Base-by-base conservation (phyloP, 2,888 invertebrate genomes). In the Oasisia sp. region DNA sequence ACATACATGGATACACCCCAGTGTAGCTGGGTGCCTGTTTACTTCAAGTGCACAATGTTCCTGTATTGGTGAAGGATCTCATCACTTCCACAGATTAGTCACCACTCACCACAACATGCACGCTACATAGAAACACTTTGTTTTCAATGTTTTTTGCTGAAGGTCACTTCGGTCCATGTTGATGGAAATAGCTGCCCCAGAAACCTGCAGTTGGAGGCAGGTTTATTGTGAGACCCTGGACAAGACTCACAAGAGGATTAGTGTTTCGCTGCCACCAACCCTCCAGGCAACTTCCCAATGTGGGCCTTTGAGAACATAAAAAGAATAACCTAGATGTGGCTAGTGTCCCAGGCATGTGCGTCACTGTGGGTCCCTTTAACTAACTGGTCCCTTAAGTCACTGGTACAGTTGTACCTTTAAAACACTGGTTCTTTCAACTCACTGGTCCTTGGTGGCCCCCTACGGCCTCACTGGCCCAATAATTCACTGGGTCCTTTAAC, bases 311-410 rank as follows among this genome's bases (percentile, higher is more conserved):
- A 4, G 74, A 27, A 74, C 74, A 74, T 74, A 74, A 74, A 74
- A 74, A 74, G 74, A n/a, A 74, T 74, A 74, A 74, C 3, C 74
- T 19, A 74, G 74, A 74, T 74, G n/a, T 74, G 74, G 27, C 27
- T 74, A 19, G 27, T 74, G 74, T 74, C 74, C 74, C 27, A 27
- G 27, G n/a, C 74, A 74, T 5, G 27, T 27, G 74, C 27, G 74
- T 74, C 74, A 74, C 74, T 27, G 27, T 74, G 74, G 74, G 74
- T 74, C 74, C 74, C 74, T 74, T 74, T 74, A 74, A 74, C 74
- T 74, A 1, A 19, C 56, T 11, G 11, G 56, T 56, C 14, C 56
- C 11, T 19, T 14, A 19, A 9, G 4, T 38, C 38, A 38, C 38
- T 38, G 38, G 38, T 38, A 38, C 38, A 38, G 2, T 38, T 1